Conservation (phyloP, 2,113 vertebrate genomes). For the Azemiops feae region DNA sequence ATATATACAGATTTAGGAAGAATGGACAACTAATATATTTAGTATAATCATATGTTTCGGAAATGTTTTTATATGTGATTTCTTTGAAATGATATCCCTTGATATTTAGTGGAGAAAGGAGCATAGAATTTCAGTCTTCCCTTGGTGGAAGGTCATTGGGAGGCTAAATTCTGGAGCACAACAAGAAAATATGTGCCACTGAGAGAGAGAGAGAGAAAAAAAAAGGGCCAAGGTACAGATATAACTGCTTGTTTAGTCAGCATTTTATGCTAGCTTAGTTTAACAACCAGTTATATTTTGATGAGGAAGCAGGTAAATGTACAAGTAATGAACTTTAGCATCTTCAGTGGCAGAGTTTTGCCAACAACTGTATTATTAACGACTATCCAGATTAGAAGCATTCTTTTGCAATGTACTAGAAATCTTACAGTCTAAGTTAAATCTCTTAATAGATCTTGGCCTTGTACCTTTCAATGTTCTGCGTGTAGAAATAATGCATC, state of each 20-base stretch:
- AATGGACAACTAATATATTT: background rate
- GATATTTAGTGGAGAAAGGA: background rate
- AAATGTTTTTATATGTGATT: background rate
- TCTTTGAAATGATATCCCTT: background rate
- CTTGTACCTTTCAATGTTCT: background rate
- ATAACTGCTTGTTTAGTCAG: background rate
- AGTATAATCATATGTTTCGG: background rate
- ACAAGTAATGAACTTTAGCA: conserved; percentile 1
- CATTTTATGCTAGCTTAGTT: background rate
- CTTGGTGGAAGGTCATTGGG: background rate
- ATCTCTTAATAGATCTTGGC: background rate
- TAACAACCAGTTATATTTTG: background rate
- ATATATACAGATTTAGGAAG: background rate
- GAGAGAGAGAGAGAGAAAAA: background rate
- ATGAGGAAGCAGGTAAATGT: background rate
- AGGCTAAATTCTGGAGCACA: background rate
- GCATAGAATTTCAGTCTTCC: background rate
- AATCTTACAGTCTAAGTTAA: background rate
- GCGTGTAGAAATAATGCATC: background rate
- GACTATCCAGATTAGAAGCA: background rate
- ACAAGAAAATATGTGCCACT: background rate
- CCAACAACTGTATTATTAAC: background rate
- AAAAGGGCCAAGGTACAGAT: background rate
- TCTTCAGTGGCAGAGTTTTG: background rate
- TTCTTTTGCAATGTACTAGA: background rate